phyloP scores from a whole-genome alignment of 2,888 invertebrate species.

The Drosophila parthenogenetica region DNA sequence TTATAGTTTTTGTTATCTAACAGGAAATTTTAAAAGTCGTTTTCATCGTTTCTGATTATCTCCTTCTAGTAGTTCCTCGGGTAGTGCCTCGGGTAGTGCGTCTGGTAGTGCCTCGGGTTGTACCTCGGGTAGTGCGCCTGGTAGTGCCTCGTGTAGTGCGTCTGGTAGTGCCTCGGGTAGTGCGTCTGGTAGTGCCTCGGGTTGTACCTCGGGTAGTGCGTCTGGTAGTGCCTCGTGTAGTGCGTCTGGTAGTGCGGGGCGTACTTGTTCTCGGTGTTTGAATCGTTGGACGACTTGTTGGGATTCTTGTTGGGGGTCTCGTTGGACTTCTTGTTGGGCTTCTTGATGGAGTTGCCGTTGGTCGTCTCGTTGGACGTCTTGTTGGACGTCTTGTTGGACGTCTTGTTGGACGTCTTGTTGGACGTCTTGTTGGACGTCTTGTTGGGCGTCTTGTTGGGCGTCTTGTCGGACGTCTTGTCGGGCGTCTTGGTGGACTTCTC shows the following conservation, averaged over 20 bases:
- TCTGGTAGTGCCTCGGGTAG: not conserved
- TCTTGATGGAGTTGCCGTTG: not conserved
- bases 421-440: not conserved
- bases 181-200: not conserved
- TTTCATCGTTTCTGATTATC: too few species aligned
- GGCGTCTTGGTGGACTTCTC: not conserved
- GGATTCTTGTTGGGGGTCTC: too few species aligned
- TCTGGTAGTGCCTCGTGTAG: not conserved
- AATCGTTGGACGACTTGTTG: too few species aligned
- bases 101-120: not conserved
- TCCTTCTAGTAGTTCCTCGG: too few species aligned
- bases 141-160: not conserved
- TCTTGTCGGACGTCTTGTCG: not conserved
- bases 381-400: not conserved
- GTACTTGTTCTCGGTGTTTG: too few species aligned
- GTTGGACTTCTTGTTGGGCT: not conserved
- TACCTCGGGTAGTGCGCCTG: not conserved
- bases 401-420: not conserved
- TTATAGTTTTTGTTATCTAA: too few species aligned
- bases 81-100: too few species aligned
- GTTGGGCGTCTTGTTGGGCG: not conserved
- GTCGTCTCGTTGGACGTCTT: not conserved
- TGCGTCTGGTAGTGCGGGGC: not conserved
- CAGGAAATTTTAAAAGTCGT: too few species aligned
- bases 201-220: not conserved